Evolutionary conservation across 2,888 invertebrate genomes (phyloP).

Genomic region (Spodoptera littoralis): DNA sequence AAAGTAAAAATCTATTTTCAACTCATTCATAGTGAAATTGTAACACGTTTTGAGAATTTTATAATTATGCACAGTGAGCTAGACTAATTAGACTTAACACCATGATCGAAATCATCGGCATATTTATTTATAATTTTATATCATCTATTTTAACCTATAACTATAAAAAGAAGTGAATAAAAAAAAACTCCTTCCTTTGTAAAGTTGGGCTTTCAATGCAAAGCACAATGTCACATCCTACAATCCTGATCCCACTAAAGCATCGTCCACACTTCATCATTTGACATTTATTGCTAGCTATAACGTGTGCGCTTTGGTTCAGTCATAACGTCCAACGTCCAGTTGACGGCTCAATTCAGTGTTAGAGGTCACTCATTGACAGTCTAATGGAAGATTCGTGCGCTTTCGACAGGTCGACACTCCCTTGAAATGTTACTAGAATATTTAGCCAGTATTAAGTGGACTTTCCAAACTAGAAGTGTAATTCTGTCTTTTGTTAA

Average conservation of each 20-base stretch:
- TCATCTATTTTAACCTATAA: no score
- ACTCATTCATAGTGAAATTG: no score
- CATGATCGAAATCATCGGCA: no score
- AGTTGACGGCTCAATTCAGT: slow-evolving; percentile 30
- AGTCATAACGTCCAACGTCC: slow-evolving; percentile 23
- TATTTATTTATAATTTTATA: no score
- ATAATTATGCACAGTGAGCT: no score
- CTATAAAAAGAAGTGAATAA: no score
- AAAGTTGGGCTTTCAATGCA: no score
- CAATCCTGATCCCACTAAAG: slow-evolving; percentile 1
- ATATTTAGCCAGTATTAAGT: slow-evolving; percentile 21
- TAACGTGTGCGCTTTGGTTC: slow-evolving; percentile 17
- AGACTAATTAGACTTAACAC: no score
- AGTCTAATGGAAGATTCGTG: slow-evolving; percentile 32
- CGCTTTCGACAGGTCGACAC: slow-evolving; percentile 19
- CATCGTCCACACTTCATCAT: slow-evolving; percentile 2
- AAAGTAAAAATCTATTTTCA: no score
- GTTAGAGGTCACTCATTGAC: slow-evolving; percentile 32
- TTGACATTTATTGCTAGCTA: slow-evolving; percentile 19
- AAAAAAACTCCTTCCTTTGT: no score
- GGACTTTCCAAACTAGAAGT: background rate
- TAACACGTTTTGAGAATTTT: no score
- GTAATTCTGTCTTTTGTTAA: background rate
- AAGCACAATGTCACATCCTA: no score
- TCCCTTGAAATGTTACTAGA: slow-evolving; percentile 13